Evolutionary conservation across 1,140 invertebrate genomes (phyloP).

Genomic region (Brachionus rotundiformis): DNA sequence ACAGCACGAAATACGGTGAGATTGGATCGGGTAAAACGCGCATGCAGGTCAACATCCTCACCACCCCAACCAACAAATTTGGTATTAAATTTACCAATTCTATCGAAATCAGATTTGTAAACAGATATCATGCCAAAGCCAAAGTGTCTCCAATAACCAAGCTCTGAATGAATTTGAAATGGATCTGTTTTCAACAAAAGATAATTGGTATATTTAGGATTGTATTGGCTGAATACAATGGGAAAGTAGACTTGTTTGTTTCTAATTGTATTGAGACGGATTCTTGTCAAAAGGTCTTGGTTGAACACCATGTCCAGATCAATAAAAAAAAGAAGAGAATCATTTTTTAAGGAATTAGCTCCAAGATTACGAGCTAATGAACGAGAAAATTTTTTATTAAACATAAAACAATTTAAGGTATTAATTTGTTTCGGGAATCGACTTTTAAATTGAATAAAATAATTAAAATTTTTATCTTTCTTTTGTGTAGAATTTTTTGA

Average conservation of each 20-base stretch:
- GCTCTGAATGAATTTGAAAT: constrained; percentile 77
- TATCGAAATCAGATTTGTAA: constrained; percentile 77
- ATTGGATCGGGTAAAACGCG: constrained; percentile 71
- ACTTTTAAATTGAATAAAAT: not conserved
- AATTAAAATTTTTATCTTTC: not conserved
- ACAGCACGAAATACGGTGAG: constrained; percentile 77
- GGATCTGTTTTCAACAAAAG: no score
- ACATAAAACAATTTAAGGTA: not conserved
- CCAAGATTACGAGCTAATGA: constrained; percentile 61
- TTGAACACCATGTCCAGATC: constrained; percentile 68
- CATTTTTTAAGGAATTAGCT: constrained; percentile 65
- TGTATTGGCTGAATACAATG: constrained; percentile 80
- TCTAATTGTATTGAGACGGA: constrained; percentile 57
- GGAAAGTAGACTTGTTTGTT: constrained; percentile 78
- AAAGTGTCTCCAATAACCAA: constrained; percentile 81
- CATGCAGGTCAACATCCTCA: constrained; percentile 77
- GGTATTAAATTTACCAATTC: constrained; percentile 75
- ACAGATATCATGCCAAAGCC: constrained; percentile 82
- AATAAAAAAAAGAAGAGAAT: constrained; percentile 71
- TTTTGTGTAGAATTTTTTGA: not conserved
- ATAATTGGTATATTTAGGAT: constrained; percentile 71
- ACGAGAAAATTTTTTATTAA: not conserved
- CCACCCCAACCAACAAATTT: constrained; percentile 78
- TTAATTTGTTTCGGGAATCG: not conserved
- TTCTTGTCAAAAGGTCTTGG: constrained; percentile 59